A percentile compares a stretch with the other conserved stretches of the same genome.
Evolutionary conservation across 2,888 invertebrate species (phyloP).

Genomic region (Pseudococcus longispinus): DNA sequence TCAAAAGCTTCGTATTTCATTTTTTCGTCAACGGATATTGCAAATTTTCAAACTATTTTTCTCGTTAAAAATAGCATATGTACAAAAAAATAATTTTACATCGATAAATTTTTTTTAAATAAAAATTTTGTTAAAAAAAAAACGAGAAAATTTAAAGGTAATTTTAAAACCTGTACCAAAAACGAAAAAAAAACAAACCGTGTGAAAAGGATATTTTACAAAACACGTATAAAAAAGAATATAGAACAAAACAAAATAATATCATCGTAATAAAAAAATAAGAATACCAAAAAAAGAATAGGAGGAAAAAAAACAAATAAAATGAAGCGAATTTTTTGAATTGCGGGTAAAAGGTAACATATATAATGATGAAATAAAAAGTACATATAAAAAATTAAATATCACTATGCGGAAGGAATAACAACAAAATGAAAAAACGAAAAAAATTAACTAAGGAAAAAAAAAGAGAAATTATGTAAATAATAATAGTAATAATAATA

Average conservation of each 20-base stretch:
- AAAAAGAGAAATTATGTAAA: conserved; percentile 7
- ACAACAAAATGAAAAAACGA: conserved; percentile 48
- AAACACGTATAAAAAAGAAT: conserved; percentile 36
- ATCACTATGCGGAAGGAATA: conserved; percentile 53
- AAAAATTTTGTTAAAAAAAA: conserved; percentile 9
- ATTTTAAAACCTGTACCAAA: conserved; percentile 15
- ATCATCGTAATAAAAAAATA: conserved; percentile 3
- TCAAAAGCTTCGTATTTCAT: background rate
- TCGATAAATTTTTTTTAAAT: background rate
- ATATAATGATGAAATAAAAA: conserved; percentile 50
- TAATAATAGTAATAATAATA: conserved; percentile 30
- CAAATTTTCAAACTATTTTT: background rate
- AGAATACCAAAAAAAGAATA: conserved; percentile 1
- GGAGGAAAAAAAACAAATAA: background rate
- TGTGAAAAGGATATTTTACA: conserved; percentile 34
- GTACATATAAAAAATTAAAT: conserved; percentile 42
- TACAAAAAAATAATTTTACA: conserved; percentile 9
- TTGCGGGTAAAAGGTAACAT: conserved; percentile 51
- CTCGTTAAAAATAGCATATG: background rate
- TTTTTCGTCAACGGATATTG: background rate
- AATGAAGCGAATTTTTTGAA: conserved; percentile 37
- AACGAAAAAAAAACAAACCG: background rate
- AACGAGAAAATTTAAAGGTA: background rate
- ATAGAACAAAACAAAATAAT: conserved; percentile 33
- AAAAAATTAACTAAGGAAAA: conserved; percentile 44